Evolutionary conservation across 2,888 invertebrate species (phyloP).

Genomic region (Andricus curvator): DNA sequence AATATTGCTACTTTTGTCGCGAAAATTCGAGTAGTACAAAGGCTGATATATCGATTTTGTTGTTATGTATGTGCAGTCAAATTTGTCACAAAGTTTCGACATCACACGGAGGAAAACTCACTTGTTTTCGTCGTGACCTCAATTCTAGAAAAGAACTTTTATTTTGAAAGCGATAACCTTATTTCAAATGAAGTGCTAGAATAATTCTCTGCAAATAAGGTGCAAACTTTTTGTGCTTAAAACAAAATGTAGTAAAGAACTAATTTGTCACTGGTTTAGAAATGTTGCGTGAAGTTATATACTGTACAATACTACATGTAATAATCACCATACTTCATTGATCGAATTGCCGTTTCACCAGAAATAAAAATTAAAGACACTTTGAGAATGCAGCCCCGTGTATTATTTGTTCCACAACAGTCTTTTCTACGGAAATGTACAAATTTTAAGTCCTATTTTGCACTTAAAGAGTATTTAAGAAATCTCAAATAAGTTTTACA

Average conservation of each 20-base stretch:
- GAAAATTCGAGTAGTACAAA: not conserved
- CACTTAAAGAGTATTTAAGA: not conserved
- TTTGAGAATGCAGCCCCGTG: not conserved
- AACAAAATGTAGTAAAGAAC: not conserved
- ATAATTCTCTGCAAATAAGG: not conserved
- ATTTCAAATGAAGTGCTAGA: not conserved
- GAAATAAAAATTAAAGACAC: not conserved
- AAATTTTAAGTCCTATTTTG: not conserved
- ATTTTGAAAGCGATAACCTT: slow-evolving; percentile 12
- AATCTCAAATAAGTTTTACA: too few species aligned
- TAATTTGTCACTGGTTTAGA: not conserved
- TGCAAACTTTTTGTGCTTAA: not conserved
- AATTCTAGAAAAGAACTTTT: slow-evolving; percentile 25
- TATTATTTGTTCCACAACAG: not conserved
- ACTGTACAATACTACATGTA: not conserved
- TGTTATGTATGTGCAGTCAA: not conserved
- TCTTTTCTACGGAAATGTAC: not conserved
- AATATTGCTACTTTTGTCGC: slow-evolving; percentile 4
- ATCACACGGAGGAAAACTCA: slow-evolving; percentile 1
- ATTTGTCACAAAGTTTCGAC: slow-evolving; percentile 2
- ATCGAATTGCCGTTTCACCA: not conserved
- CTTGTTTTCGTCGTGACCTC: slow-evolving; percentile 34
- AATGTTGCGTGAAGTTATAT: not conserved
- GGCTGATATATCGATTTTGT: not conserved
- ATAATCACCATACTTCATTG: not conserved